Evolutionary conservation across 2,797 vertebrate genomes (phyloP).

Genomic region (Huso huso): DNA sequence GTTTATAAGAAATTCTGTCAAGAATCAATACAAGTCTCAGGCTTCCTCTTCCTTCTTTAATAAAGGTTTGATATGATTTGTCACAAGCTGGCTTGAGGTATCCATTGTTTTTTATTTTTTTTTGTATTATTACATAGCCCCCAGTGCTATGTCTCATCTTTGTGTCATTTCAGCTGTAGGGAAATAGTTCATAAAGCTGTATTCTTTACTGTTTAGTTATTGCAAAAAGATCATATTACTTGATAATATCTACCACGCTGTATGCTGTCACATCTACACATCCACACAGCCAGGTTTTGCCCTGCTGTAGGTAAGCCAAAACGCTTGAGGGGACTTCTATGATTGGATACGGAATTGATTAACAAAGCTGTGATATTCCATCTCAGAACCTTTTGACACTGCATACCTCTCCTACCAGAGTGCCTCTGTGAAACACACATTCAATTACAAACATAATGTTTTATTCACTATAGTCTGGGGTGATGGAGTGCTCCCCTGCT

Average conservation of each 20-base stretch:
- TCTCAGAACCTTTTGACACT: slow-evolving; percentile 7
- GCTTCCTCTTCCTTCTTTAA: slow-evolving; percentile 85
- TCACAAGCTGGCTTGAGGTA: slow-evolving; percentile 77
- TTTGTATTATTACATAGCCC: slow-evolving; percentile 71
- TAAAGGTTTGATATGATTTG: slow-evolving; percentile 89
- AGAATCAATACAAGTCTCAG: slow-evolving; percentile 83
- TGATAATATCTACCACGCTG: slow-evolving; percentile 74
- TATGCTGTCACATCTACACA: slow-evolving; percentile 69
- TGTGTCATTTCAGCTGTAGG: slow-evolving; percentile 77
- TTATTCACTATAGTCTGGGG: too few species aligned
- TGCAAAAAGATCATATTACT: slow-evolving; percentile 78
- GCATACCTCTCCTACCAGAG: background rate
- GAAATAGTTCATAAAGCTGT: slow-evolving; percentile 73
- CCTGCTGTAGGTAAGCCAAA: slow-evolving; percentile 62
- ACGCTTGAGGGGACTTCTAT: slow-evolving; percentile 63
- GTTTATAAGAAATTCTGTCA: slow-evolving; percentile 83
- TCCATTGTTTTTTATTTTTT: slow-evolving; percentile 59
- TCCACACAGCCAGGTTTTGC: slow-evolving; percentile 69
- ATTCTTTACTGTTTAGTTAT: slow-evolving; percentile 78
- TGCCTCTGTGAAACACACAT: slow-evolving; percentile 4
- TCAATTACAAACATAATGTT: slow-evolving; percentile 1
- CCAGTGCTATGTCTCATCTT: slow-evolving; percentile 75
- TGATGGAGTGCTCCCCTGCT: too few species aligned
- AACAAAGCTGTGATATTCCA: slow-evolving; percentile 36
- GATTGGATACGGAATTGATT: slow-evolving; percentile 65